phyloP scores from a whole-genome alignment of 1,140 invertebrate genomes.

The Eumeta japonica region DNA sequence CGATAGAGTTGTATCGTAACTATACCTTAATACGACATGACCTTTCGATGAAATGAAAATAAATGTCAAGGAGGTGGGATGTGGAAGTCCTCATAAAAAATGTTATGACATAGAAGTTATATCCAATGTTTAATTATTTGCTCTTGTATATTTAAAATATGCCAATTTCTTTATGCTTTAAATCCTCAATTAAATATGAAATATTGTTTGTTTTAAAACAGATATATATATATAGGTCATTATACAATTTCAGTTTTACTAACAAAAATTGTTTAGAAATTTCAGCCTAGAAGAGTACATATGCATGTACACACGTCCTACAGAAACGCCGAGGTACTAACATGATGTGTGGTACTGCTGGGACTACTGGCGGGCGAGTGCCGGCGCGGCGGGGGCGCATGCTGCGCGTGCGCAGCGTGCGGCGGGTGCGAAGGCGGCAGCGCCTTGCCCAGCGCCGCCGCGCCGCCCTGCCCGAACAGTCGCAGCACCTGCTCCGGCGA shows the following conservation, averaged over 20 bases:
- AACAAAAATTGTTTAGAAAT: neutral
- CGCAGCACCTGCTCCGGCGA: constrained; percentile 76
- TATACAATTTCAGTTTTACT: neutral
- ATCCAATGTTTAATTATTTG: too few species aligned
- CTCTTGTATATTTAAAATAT: too few species aligned
- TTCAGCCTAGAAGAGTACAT: too few species aligned
- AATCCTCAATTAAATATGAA: constrained; percentile 8
- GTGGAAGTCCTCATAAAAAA: too few species aligned
- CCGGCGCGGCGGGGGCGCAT: constrained; percentile 31
- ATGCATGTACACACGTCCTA: too few species aligned
- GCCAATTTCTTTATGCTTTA: too few species aligned
- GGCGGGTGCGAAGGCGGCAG: constrained; percentile 40
- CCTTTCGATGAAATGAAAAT: too few species aligned
- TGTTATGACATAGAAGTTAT: too few species aligned
- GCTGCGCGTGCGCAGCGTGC: constrained; percentile 33
- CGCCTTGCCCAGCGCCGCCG: constrained; percentile 42
- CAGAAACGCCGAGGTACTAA: constrained; percentile 22
- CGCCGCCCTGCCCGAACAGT: constrained; percentile 60
- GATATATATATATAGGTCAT: neutral
- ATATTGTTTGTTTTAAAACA: constrained; percentile 1
- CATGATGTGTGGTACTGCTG: constrained; percentile 68
- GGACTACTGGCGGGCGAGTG: constrained; percentile 74
- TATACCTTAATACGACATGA: too few species aligned
- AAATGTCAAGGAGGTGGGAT: too few species aligned
- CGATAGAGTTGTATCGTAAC: too few species aligned